Evolutionary conservation across 1,140 invertebrate species (phyloP).

Genomic region (Leguminivora glycinivorella): DNA sequence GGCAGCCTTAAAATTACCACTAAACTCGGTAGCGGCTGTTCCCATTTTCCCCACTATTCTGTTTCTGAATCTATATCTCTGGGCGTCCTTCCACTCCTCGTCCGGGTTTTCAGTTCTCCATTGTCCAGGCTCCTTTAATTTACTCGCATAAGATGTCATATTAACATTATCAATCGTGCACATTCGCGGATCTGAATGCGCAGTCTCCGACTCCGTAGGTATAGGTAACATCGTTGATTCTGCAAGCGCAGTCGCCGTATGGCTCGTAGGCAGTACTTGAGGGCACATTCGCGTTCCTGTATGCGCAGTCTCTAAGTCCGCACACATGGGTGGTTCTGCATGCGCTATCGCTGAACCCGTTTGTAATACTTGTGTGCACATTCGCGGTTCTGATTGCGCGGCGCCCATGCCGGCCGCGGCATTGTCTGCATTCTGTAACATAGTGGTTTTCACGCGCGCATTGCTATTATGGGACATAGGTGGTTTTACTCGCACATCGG

Average conservation of each 20-base stretch:
- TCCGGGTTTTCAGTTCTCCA: neutral
- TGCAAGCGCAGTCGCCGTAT: no score
- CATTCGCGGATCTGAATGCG: no score
- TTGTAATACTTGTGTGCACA: neutral
- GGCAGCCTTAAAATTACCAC: neutral
- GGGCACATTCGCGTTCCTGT: neutral
- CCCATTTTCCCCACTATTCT: conserved; percentile 1
- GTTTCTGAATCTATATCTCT: conserved; percentile 10
- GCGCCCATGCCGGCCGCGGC: no score
- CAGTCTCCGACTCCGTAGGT: no score
- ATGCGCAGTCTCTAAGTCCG: neutral
- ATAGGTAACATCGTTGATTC: no score
- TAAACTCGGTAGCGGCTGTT: neutral
- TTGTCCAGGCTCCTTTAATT: neutral
- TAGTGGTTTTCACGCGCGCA: no score
- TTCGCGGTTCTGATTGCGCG: no score
- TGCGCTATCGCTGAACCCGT: neutral
- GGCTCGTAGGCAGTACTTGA: no score
- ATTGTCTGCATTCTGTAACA: no score
- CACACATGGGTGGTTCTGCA: neutral
- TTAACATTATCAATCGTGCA: no score
- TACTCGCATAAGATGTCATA: neutral
- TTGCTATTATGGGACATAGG: no score
- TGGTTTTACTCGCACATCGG: no score
- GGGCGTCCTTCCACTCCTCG: conserved; percentile 5